Evolutionary conservation across 2,113 vertebrate species (phyloP).

Genomic region (Cephalopterus ornatus): DNA sequence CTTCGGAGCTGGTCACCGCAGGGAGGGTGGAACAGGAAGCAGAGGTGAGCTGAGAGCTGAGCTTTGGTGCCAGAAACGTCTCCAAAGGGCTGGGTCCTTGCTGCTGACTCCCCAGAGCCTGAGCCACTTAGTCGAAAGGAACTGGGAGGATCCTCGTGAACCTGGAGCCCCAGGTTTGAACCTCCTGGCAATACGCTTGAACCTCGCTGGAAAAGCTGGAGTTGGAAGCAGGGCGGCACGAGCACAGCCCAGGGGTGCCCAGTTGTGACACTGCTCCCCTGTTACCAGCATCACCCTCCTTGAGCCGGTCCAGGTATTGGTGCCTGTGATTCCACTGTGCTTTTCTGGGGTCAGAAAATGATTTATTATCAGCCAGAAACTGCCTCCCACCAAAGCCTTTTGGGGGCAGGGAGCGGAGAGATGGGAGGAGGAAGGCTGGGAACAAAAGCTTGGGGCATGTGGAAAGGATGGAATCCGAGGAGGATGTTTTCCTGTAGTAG

Average conservation of each 20-base stretch:
- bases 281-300: neutral
- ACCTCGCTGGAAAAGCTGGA: neutral
- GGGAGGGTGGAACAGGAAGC: neutral
- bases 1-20: neutral
- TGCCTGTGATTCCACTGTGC: neutral
- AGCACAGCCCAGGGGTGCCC: neutral
- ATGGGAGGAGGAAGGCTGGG: neutral
- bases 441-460: neutral
- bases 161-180: neutral
- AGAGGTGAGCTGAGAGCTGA: neutral
- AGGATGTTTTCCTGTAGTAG: neutral
- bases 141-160: neutral
- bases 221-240: rapidly evolving
- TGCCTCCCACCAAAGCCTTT: rapidly evolving
- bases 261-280: neutral
- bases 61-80: neutral
- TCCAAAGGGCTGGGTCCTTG: neutral
- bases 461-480: neutral
- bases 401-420: neutral
- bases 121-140: neutral
- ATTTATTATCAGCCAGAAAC: neutral
- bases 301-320: neutral
- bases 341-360: neutral
- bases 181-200: neutral
- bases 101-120: neutral